Base-by-base conservation (phyloP, 2,113 vertebrate genomes). In the Gavia stellata region DNA sequence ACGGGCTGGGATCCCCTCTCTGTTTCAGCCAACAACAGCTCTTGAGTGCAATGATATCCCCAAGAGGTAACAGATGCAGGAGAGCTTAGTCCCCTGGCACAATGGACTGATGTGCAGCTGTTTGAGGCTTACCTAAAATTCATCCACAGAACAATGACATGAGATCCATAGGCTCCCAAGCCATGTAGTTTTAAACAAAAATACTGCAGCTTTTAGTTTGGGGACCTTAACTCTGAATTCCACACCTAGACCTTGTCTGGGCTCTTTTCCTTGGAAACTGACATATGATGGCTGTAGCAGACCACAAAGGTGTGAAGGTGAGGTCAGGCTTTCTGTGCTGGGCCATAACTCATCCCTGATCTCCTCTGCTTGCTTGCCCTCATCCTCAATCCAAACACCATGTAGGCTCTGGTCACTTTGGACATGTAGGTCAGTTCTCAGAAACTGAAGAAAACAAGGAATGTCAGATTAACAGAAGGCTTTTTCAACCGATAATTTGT, bases 51-150 rank as follows among this genome's bases (percentile, higher is more conserved):
- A 73, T 36, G 36, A 24, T 34, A 2, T 55, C 31, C 14, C 17
- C 6, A 31, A 13, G 7, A 11, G 24, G 13, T 33, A 38, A 38
- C 0, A 0, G 13, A 12, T 6, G 6, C 21, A n/a, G 45, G 18
- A 40, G 16, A 29, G 6, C 23, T 26, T 73, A 13, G 26, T 42
- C 5, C 5, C 9, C 40, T 67, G 21, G 23, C 40, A 53, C 31
- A 31, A 5, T 13, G 8, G 12, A 20, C 33, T 44, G 13, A 28
- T 19, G 23, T 10, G 26, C 20, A 59, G 38, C 14, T 63, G 16
- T 61, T 29, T 28, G 26, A 85, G n/a, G 11, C 12, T 74, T 4
- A 84, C 5, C 36, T 10, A 44, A 42, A 55, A 62, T 68, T 67
- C 12, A 24, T 44, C 8, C 33, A 26, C 17, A 34, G 25, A 20